Conservation (phyloP, 2,797 vertebrate genomes). For the Halcyon leucocephala region DNA sequence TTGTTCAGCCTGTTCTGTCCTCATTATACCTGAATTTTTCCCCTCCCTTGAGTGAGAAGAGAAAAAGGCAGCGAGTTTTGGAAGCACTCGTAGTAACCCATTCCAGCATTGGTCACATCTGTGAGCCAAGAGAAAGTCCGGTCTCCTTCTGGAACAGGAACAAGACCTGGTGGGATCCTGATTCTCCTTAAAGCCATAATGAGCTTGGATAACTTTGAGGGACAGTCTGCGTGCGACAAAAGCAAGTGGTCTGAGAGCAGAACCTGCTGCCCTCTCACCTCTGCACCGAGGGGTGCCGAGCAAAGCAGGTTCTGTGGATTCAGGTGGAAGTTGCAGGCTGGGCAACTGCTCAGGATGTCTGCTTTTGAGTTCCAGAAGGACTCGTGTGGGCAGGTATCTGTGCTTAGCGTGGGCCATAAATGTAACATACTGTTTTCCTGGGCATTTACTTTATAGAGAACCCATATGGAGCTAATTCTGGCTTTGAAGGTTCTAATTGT, state of each 20-base stretch:
- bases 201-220: neutral
- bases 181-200: neutral
- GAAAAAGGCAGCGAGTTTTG: neutral
- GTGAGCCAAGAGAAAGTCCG: neutral
- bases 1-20: neutral
- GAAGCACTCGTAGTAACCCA: neutral
- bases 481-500: neutral
- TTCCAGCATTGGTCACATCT: neutral
- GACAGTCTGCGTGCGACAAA: neutral
- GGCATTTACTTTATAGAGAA: neutral
- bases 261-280: neutral
- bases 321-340: neutral
- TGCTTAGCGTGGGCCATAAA: neutral
- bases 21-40: neutral
- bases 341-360: neutral
- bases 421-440: neutral
- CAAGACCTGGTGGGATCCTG: fast-evolving
- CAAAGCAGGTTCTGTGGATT: neutral
- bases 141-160: neutral
- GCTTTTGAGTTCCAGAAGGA: neutral
- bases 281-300: neutral
- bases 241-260: neutral
- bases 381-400: neutral
- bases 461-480: neutral
- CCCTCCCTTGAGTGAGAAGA: neutral